Percentiles rank a stretch among this genome's conserved stretches.
phyloP scores from a whole-genome alignment of 1,140 invertebrate species.

The Maniola jurtina region DNA sequence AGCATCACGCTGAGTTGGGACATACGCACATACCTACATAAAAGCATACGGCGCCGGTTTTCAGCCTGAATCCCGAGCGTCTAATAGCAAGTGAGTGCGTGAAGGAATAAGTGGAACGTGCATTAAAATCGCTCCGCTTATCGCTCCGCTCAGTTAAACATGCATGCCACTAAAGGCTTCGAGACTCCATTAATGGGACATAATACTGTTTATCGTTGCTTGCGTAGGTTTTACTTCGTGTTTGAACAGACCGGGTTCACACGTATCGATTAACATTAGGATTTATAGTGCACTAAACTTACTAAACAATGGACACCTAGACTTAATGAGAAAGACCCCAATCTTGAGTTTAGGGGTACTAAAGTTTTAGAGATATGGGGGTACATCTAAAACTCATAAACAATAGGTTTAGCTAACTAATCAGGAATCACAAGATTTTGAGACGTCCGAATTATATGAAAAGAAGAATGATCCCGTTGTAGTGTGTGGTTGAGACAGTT shows the following conservation, averaged over 20 bases:
- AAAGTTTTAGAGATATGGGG: slow-evolving; percentile 1
- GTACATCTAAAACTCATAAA: neutral
- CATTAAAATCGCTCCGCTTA: neutral
- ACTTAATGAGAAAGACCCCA: neutral
- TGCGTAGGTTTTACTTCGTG: slow-evolving; percentile 4
- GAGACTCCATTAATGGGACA: slow-evolving; percentile 2
- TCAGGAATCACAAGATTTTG: no score
- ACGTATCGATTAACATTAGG: slow-evolving; percentile 6
- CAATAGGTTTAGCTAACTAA: no score
- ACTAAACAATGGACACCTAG: slow-evolving; percentile 1
- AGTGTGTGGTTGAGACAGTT: no score
- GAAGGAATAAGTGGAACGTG: no score
- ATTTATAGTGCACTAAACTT: slow-evolving; percentile 8
- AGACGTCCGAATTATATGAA: no score
- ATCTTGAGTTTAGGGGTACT: neutral
- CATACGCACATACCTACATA: no score
- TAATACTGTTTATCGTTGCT: slow-evolving; percentile 8
- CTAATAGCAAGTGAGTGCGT: no score
- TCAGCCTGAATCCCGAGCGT: no score
- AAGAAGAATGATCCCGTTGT: no score
- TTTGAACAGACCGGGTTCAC: neutral
- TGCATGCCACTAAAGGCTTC: neutral
- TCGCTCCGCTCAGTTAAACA: neutral
- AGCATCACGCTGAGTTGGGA: no score
- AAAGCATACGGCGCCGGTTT: no score